These are phyloP conservation scores for Leucoptera coffeella DNA, from an alignment of 2,888 invertebrate genomes.

Conservation along the genomic window DNA sequence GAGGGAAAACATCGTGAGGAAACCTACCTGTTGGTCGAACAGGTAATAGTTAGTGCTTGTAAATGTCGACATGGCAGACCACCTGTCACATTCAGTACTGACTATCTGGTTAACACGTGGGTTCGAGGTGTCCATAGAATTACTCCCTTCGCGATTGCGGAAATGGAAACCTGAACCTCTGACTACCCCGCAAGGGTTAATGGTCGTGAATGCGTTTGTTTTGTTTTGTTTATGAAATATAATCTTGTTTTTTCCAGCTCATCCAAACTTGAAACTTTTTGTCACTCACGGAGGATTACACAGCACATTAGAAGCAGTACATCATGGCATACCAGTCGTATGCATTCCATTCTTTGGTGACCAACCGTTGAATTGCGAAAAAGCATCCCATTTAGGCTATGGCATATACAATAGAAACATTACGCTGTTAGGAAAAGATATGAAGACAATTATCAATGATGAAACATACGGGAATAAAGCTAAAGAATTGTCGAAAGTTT, in stretches of 20 bases:
- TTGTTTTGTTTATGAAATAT: neutral
- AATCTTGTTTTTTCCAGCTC: slow-evolving; percentile 13
- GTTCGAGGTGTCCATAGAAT: too few species aligned
- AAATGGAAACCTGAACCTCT: too few species aligned
- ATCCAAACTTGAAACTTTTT: slow-evolving; percentile 26
- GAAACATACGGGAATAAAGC: slow-evolving; percentile 16
- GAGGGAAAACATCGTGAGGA: too few species aligned
- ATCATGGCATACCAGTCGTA: slow-evolving; percentile 27
- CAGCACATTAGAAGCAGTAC: slow-evolving; percentile 27
- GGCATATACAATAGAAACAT: slow-evolving; percentile 19
- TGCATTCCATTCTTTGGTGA: slow-evolving; percentile 35
- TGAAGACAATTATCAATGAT: slow-evolving; percentile 17
- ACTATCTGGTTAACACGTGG: too few species aligned
- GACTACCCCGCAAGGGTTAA: neutral
- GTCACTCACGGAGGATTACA: slow-evolving; percentile 33
- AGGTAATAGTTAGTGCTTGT: too few species aligned
- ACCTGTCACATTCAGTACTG: too few species aligned
- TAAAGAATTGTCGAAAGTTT: slow-evolving; percentile 16
- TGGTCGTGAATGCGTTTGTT: neutral
- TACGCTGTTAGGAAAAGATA: slow-evolving; percentile 13
- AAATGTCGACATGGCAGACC: too few species aligned
- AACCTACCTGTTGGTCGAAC: too few species aligned
- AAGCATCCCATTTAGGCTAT: slow-evolving; percentile 12
- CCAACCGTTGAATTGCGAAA: slow-evolving; percentile 23
- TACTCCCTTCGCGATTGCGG: too few species aligned